Evolutionary conservation across 2,888 invertebrate species (phyloP).

Genomic region (Mallateleia sp.): DNA sequence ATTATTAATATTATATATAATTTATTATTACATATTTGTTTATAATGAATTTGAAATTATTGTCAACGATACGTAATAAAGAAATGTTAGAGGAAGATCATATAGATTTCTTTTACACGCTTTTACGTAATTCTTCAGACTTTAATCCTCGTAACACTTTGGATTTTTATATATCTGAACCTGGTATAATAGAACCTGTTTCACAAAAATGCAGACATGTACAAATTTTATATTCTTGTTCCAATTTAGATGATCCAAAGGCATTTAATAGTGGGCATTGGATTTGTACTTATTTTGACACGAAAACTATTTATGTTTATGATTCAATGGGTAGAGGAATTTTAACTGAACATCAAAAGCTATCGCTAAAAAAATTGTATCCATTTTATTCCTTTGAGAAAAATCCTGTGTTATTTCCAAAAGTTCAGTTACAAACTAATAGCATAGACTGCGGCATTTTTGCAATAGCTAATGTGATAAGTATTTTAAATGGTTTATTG

Average conservation of each 20-base stretch:
- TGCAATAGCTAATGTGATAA: conserved; percentile 43
- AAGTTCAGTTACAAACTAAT: conserved; percentile 39
- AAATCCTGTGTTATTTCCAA: conserved; percentile 26
- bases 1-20: too few species aligned
- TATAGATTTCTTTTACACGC: conserved; percentile 1
- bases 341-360: conserved; percentile 11
- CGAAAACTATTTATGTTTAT: conserved; percentile 10
- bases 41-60: neutral
- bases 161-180: conserved; percentile 23
- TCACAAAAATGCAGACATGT: conserved; percentile 33
- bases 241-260: neutral
- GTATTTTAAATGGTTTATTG: conserved; percentile 41
- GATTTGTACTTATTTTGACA: conserved; percentile 43
- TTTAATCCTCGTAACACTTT: conserved; percentile 37
- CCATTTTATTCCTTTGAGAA: conserved; percentile 25
- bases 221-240: conserved; percentile 49
- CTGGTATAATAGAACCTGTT: conserved; percentile 12
- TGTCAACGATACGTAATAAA: neutral
- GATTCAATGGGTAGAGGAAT: neutral
- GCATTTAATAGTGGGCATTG: conserved; percentile 33
- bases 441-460: conserved; percentile 42
- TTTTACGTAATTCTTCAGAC: conserved; percentile 16
- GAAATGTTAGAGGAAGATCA: neutral
- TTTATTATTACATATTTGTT: neutral
- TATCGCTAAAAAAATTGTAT: conserved; percentile 38